phyloP scores from a whole-genome alignment of 23 tunicate genomes.

The Ascidia mentula region DNA sequence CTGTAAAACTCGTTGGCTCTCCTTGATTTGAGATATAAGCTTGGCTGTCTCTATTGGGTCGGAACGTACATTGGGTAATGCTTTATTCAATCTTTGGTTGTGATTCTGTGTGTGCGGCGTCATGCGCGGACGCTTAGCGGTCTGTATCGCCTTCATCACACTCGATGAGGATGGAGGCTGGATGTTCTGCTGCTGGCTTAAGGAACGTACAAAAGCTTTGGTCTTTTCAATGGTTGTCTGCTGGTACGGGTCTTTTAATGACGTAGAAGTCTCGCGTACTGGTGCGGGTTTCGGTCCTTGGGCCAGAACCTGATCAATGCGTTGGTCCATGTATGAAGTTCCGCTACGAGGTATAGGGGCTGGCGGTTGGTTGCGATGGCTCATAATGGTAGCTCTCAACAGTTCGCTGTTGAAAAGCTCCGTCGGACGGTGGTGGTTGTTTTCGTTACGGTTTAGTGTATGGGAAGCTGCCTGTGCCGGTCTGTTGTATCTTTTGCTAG shows the following conservation, averaged over 20 bases:
- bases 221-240: not conserved
- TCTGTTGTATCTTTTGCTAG: not conserved
- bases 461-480: not conserved
- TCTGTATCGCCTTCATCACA: not conserved
- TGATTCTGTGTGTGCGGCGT: not conserved
- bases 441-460: not conserved
- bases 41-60: not conserved
- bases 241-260: not conserved
- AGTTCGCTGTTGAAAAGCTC: not conserved
- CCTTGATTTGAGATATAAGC: not conserved
- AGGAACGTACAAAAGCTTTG: not conserved
- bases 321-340: not conserved
- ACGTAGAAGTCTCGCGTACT: not conserved
- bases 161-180: not conserved
- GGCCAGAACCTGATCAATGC: not conserved
- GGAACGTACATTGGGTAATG: not conserved
- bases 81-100: not conserved
- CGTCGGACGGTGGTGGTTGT: not conserved
- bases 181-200: not conserved
- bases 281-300: not conserved
- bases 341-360: not conserved
- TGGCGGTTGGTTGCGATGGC: not conserved
- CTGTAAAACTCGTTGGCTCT: not conserved
- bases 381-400: not conserved
- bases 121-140: too few relatives aligned